Conservation (phyloP, 2,888 invertebrate species). For the Troides oblongomaculatus region DNA sequence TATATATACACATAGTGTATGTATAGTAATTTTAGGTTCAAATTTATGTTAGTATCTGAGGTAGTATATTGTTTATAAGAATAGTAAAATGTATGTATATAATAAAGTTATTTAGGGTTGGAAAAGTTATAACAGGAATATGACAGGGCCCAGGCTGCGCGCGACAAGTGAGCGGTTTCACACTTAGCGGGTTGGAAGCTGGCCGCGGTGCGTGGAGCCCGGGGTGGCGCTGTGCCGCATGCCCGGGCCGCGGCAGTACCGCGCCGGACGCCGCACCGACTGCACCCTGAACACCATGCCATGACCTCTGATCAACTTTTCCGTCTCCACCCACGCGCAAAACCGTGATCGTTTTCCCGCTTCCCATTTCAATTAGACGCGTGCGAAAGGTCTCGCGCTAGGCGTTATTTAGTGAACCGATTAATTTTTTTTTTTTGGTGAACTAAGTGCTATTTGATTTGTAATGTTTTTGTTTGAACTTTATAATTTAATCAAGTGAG, state of each 20-base stretch:
- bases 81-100: background rate
- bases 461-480: constrained; percentile 4
- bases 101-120: background rate
- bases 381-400: background rate
- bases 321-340: constrained; percentile 22
- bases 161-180: constrained; percentile 23
- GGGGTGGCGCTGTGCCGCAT: constrained; percentile 16
- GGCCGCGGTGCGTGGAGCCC: constrained; percentile 23
- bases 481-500: background rate
- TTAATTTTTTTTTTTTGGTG: background rate
- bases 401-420: background rate
- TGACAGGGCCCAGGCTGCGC: constrained; percentile 6
- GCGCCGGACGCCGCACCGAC: constrained; percentile 16
- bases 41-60: background rate
- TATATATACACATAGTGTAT: no score
- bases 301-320: constrained; percentile 13
- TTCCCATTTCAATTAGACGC: constrained; percentile 21
- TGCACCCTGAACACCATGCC: constrained; percentile 3
- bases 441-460: constrained; percentile 1
- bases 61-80: background rate
- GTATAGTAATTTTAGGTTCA: background rate
- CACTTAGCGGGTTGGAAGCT: constrained; percentile 25
- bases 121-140: constrained; percentile 9
- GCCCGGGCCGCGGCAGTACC: constrained; percentile 29
- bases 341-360: constrained; percentile 26